Evolutionary conservation across 2,888 invertebrate species (phyloP), one percentile per base, ranked within the genome.

Genomic region (Frankliniella intonsa): DNA sequence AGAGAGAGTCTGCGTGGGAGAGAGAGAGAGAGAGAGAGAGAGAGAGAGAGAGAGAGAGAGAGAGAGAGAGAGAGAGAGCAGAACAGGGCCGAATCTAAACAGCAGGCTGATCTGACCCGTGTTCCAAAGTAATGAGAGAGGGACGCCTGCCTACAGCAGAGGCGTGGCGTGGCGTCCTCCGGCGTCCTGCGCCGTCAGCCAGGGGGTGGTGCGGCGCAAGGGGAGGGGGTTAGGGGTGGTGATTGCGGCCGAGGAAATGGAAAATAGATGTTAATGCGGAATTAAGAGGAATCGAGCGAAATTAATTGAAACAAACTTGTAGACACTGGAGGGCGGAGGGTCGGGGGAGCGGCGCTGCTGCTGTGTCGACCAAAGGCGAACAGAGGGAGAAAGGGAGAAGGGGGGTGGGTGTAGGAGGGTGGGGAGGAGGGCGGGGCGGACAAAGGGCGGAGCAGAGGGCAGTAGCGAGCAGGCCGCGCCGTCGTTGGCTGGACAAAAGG

Each of bases 221-320:
- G 17, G 55, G 55, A 17, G n/a, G 14, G 62, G 62, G 25, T 12
- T 22, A 22, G 69, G 22, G 69, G 22, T 22, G 10, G 69, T 12
- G 69, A 76, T 25, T n/a, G 22, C 9, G 69, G 22, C 69, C 22
- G 25, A n/a, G 69, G 69, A 25, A 25, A 76, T 76, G 69, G 69
- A 76, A 76, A 76, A 76, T 76, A 76, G 69, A 76, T 76, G 69
- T 76, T 76, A 76, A 76, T 76, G 69, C 69, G 69, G 69, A 76
- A 22, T 76, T 76, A 76, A 76, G 62, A 76, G 69, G 69, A 76
- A 76, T 76, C 69, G 69, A 25, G 25, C 25, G 62, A 76, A 25
- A 76, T 76, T 76, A 76, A 76, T 76, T 76, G 69, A 76, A 76
- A 76, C 69, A 76, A n/a, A 76, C 69, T 76, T 76, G 69, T 76